These are phyloP conservation scores for Phalanger gymnotis DNA, from an alignment of 2,797 vertebrate genomes.

Conservation along the genomic window DNA sequence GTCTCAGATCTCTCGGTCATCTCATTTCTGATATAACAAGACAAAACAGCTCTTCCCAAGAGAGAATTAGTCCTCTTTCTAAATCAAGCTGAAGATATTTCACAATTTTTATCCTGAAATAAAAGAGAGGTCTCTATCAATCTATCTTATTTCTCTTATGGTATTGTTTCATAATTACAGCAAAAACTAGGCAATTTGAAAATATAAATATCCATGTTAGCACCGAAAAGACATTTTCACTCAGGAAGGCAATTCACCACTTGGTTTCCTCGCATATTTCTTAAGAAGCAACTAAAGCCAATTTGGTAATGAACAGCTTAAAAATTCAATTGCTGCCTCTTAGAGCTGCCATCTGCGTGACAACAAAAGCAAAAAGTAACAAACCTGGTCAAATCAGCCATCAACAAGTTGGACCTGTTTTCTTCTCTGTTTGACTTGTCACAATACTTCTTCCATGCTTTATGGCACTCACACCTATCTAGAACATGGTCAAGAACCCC, in stretches of 20 bases:
- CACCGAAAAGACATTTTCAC: neutral
- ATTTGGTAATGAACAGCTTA: neutral
- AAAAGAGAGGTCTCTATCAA: conserved; percentile 9
- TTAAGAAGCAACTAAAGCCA: neutral
- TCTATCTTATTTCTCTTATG: conserved; percentile 18
- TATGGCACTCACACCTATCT: neutral
- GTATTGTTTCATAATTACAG: neutral
- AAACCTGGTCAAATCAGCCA: neutral
- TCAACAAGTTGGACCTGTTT: neutral
- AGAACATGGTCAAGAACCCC: neutral
- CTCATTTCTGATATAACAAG: conserved; percentile 22
- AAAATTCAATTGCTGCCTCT: neutral
- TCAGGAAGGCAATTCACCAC: neutral
- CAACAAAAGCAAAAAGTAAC: neutral
- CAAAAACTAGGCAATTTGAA: neutral
- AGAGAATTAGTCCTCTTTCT: conserved; percentile 9
- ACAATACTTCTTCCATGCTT: neutral
- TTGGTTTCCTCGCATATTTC: neutral
- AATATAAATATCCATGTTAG: neutral
- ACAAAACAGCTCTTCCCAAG: neutral
- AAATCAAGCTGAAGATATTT: conserved; percentile 19
- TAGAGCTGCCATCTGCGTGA: neutral
- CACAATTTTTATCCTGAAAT: conserved; percentile 4
- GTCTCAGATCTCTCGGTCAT: neutral
- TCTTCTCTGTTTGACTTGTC: neutral